Percentiles rank a stretch among this genome's conserved stretches.
phyloP scores from a whole-genome alignment of 2,797 vertebrate species.

The Lycodopsis pacificus region DNA sequence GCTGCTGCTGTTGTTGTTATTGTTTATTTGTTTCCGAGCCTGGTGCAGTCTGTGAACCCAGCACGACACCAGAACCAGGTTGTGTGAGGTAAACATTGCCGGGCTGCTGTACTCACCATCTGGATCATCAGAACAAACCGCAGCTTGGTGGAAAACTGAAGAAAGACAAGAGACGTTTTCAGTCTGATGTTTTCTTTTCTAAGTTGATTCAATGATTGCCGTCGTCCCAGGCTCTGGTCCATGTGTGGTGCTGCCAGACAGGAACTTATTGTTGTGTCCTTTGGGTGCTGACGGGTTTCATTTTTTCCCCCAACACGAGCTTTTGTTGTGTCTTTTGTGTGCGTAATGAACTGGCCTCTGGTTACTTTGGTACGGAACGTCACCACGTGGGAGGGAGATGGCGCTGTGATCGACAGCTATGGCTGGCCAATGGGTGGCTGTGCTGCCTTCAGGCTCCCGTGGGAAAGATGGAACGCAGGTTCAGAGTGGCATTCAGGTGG shows the following conservation, averaged over 20 bases:
- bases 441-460: conserved; percentile 63
- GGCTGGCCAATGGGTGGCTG: conserved; percentile 57
- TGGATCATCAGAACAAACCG: conserved; percentile 69
- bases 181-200: conserved; percentile 4
- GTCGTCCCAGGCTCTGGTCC: conserved; percentile 59
- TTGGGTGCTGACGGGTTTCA: conserved; percentile 71
- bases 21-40: conserved; percentile 7
- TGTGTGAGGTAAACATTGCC: conserved; percentile 13
- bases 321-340: conserved; percentile 88
- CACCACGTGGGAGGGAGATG: conserved; percentile 75
- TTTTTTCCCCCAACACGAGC: conserved; percentile 72
- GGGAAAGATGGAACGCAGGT: conserved; percentile 50
- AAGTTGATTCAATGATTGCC: conserved; percentile 57
- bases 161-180: conserved; percentile 34
- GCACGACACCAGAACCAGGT: conserved; percentile 34
- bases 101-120: conserved; percentile 81
- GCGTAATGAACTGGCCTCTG: conserved; percentile 81
- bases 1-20: neutral
- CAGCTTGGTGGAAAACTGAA: conserved; percentile 65
- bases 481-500: fast-evolving
- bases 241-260: conserved; percentile 57
- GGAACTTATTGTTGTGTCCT: conserved; percentile 65
- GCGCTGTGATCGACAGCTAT: conserved; percentile 56
- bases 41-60: conserved; percentile 38
- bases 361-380: conserved; percentile 81